These are phyloP conservation scores for Eupithecia vulgata DNA, from an alignment of 2,888 invertebrate species.

Conservation along the genomic window DNA sequence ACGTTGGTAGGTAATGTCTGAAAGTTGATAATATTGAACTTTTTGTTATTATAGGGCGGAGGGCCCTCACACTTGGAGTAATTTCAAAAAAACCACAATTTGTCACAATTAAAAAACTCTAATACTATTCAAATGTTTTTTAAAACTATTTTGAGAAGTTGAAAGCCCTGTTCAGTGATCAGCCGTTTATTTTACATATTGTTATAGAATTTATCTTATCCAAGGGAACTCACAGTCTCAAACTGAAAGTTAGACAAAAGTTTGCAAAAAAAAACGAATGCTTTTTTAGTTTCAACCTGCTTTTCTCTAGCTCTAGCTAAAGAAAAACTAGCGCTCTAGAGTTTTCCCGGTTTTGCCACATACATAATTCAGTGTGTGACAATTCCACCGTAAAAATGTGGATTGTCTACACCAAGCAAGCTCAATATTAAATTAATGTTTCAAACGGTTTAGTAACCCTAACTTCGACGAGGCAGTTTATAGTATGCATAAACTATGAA, in stretches of 20 bases:
- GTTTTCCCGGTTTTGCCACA: not conserved
- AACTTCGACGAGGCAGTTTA: slow-evolving; percentile 21
- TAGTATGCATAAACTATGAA: slow-evolving; percentile 29
- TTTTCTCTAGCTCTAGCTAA: not conserved
- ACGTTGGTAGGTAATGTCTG: not conserved
- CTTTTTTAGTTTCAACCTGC: not conserved
- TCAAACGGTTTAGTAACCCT: slow-evolving; percentile 6
- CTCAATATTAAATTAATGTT: slow-evolving; percentile 1
- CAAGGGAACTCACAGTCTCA: not conserved
- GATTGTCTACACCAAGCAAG: not conserved
- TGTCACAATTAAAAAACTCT: not conserved
- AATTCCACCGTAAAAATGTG: not conserved
- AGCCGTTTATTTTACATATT: not conserved
- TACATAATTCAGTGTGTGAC: not conserved
- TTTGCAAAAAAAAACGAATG: not conserved
- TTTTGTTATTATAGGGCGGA: too few species aligned
- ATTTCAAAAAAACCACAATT: too few species aligned
- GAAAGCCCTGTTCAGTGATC: not conserved
- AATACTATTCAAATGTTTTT: not conserved
- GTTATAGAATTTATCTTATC: not conserved
- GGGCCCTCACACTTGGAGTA: too few species aligned
- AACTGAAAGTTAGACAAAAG: too few species aligned
- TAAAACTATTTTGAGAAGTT: not conserved
- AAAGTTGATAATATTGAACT: too few species aligned
- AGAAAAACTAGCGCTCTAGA: not conserved